These are phyloP conservation scores for Rhopilema esculentum DNA, from an alignment of 30 jellyfish, hydroid and myxozoan genomes.

Conservation along the genomic window DNA sequence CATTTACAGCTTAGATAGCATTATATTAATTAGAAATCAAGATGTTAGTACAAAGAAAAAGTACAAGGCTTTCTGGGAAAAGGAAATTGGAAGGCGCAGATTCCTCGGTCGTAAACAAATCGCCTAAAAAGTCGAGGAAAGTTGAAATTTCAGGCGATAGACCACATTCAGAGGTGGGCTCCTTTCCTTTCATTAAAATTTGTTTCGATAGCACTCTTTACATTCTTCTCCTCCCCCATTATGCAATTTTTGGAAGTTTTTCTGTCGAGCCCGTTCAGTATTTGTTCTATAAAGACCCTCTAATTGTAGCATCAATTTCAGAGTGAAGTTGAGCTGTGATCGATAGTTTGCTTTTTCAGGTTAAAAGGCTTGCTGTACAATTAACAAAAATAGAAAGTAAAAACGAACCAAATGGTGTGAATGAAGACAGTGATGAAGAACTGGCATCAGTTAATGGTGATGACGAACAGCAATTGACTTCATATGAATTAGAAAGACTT, in stretches of 20 bases:
- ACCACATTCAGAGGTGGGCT: background rate
- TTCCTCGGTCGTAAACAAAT: background rate
- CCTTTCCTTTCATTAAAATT: background rate
- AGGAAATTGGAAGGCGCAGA: conserved; percentile 11
- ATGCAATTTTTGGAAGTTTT: too few relatives aligned
- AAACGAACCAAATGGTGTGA: background rate
- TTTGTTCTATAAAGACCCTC: too few relatives aligned
- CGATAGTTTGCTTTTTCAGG: background rate
- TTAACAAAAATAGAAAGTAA: conserved; percentile 4
- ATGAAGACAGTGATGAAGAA: conserved; percentile 22
- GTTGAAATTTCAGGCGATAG: background rate
- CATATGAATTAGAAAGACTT: conserved; percentile 54
- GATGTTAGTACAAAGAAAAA: conserved; percentile 25
- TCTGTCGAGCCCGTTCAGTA: too few relatives aligned
- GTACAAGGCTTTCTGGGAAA: conserved; percentile 17
- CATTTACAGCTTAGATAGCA: background rate
- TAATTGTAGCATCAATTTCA: too few relatives aligned
- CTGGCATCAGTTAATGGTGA: background rate
- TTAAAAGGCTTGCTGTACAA: background rate
- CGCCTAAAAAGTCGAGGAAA: background rate
- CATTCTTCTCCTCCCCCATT: too few relatives aligned
- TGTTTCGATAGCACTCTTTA: background rate
- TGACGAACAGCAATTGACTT: conserved; percentile 25
- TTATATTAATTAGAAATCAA: too few relatives aligned
- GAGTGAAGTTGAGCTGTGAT: background rate